These are phyloP conservation scores for Drosophila mettleri DNA, from an alignment of 2,888 invertebrate genomes.

Conservation along the genomic window DNA sequence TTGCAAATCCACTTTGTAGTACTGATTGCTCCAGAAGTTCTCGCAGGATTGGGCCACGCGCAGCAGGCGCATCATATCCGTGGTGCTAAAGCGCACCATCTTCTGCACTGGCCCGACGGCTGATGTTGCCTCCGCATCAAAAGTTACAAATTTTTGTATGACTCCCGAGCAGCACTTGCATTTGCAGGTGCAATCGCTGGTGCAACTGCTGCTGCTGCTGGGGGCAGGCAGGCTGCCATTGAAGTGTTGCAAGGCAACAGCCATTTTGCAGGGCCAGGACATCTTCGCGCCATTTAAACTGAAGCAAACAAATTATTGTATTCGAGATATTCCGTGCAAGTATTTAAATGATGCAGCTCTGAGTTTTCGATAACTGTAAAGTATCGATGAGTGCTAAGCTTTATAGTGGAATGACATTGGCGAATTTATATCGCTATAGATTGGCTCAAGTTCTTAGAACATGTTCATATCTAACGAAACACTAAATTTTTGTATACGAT, in stretches of 20 bases:
- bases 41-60: constrained; percentile 40
- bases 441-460: fast-evolving
- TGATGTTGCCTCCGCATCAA: not conserved
- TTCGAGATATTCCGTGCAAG: not conserved
- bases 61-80: constrained; percentile 39
- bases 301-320: not conserved
- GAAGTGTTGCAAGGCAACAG: constrained; percentile 40
- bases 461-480: no score
- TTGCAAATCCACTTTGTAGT: constrained; percentile 28
- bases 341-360: not conserved
- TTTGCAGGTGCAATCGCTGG: constrained; percentile 23
- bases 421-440: not conserved
- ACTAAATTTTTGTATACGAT: no score
- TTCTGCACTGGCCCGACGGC: constrained; percentile 36
- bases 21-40: constrained; percentile 54
- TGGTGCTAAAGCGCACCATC: constrained; percentile 43
- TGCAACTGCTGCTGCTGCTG: constrained; percentile 10
- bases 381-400: not conserved
- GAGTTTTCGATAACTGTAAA: not conserved
- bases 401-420: constrained; percentile 11
- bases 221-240: constrained; percentile 5
- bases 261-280: constrained; percentile 46
- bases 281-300: constrained; percentile 18
- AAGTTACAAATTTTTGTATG: constrained; percentile 43
- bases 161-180: constrained; percentile 48